phyloP scores from a whole-genome alignment of 2,797 vertebrate genomes.

The Pseudochirops cupreus region DNA sequence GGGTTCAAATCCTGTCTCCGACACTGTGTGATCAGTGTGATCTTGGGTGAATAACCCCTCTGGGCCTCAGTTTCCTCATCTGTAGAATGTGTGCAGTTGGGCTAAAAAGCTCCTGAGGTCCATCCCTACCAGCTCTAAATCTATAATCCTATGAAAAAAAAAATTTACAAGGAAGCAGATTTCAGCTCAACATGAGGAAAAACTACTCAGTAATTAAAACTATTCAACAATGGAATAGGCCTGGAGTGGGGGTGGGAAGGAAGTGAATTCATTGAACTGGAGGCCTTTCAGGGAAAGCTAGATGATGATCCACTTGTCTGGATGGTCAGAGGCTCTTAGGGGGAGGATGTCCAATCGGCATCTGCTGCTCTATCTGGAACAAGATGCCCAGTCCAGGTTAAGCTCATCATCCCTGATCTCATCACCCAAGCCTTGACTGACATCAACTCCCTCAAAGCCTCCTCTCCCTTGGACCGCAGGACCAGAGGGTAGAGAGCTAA shows the following conservation, averaged over 20 bases:
- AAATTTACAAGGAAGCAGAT: not conserved
- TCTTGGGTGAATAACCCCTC: accelerated
- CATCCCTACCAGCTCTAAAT: not conserved
- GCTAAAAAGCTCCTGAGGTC: not conserved
- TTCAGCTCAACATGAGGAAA: not conserved
- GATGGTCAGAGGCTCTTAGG: not conserved
- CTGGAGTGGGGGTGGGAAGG: not conserved
- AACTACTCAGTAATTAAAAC: not conserved
- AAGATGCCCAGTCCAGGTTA: not conserved
- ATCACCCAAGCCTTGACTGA: not conserved
- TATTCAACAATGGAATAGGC: not conserved
- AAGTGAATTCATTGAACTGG: not conserved
- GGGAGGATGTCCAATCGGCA: not conserved
- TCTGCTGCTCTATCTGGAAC: not conserved
- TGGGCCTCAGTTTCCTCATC: not conserved
- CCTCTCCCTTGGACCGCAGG: not conserved
- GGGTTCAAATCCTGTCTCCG: not conserved
- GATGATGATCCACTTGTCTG: not conserved
- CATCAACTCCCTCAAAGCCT: not conserved
- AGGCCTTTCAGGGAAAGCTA: not conserved
- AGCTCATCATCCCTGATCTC: not conserved
- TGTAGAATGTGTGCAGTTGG: not conserved
- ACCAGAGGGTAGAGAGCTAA: not conserved
- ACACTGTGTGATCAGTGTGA: accelerated
- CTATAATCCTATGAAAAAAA: not conserved